A percentile compares a stretch with the other conserved stretches of the same genome.
phyloP scores from a whole-genome alignment of 2,797 vertebrate species.

The Amniataba percoides region DNA sequence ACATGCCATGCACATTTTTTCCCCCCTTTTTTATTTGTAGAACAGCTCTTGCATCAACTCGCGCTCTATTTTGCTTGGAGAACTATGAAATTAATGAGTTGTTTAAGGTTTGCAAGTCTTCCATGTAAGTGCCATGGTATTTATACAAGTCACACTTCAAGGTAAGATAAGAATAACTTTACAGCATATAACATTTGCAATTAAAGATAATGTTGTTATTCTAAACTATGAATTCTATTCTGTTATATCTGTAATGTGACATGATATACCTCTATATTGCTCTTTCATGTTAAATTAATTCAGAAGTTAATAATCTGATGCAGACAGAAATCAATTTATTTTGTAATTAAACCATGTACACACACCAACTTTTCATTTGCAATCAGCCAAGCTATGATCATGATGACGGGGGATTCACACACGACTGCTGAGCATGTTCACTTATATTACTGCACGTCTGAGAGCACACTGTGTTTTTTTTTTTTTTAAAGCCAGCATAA shows the following conservation, averaged over 20 bases:
- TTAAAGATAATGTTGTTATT: slow-evolving; percentile 31
- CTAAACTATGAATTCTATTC: slow-evolving; percentile 13
- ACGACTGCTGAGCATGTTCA: slow-evolving; percentile 41
- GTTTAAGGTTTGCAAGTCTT: slow-evolving; percentile 34
- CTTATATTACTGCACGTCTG: slow-evolving; percentile 49
- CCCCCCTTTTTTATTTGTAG: slow-evolving; percentile 40
- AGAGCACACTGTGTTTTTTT: slow-evolving; percentile 39
- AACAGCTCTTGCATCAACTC: slow-evolving; percentile 59
- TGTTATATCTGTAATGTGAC: background rate
- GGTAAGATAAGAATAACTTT: slow-evolving; percentile 40
- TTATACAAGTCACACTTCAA: slow-evolving; percentile 31
- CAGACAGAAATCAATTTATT: slow-evolving; percentile 49
- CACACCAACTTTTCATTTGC: slow-evolving; percentile 51
- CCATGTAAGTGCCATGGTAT: slow-evolving; percentile 9
- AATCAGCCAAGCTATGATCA: slow-evolving; percentile 49
- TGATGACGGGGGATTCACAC: slow-evolving; percentile 24
- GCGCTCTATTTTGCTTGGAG: slow-evolving; percentile 41
- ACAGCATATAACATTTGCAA: slow-evolving; percentile 17
- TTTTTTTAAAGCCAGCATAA: slow-evolving; percentile 62
- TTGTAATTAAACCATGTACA: slow-evolving; percentile 46
- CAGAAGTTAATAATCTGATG: slow-evolving; percentile 35
- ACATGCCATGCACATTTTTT: slow-evolving; percentile 59
- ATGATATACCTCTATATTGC: slow-evolving; percentile 16
- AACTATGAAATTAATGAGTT: slow-evolving; percentile 58
- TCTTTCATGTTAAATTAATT: slow-evolving; percentile 46